Evolutionary conservation across 2,888 invertebrate species (phyloP).

Genomic region (Amblyjoppa proteus): DNA sequence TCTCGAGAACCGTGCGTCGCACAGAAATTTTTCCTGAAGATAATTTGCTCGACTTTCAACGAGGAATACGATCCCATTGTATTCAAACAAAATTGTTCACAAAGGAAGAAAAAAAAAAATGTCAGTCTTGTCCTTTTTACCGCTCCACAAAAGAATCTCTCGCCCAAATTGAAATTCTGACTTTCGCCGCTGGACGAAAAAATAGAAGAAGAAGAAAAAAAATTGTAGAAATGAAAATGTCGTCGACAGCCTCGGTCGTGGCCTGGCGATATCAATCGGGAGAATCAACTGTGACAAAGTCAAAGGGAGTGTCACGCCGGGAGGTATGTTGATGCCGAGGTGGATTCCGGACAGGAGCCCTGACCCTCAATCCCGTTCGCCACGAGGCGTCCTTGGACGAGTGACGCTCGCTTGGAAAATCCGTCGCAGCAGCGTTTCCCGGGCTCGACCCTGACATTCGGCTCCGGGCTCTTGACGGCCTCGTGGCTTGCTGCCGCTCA

Average conservation of each 20-base stretch:
- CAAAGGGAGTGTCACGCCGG: conserved; percentile 2
- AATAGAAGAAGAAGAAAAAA: neutral
- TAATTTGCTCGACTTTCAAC: neutral
- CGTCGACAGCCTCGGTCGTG: neutral
- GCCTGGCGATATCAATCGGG: neutral
- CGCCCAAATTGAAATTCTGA: neutral
- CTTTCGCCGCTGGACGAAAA: neutral
- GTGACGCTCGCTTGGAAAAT: conserved; percentile 59
- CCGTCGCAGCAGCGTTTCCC: conserved; percentile 63
- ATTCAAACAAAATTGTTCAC: too few relatives aligned
- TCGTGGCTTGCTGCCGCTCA: conserved; percentile 12
- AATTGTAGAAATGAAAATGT: too few relatives aligned
- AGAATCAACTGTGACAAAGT: neutral
- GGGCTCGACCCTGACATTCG: conserved; percentile 68
- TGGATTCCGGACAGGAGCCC: conserved; percentile 38
- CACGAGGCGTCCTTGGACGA: conserved; percentile 59
- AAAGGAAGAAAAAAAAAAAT: neutral
- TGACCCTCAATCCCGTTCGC: conserved; percentile 57
- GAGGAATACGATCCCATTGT: neutral
- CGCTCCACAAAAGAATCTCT: neutral
- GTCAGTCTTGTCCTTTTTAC: too few relatives aligned
- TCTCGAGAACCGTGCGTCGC: neutral
- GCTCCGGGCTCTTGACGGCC: conserved; percentile 41
- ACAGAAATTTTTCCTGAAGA: neutral
- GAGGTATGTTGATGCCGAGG: neutral